phyloP scores from a whole-genome alignment of 2,113 vertebrate species.

The Conger conger region DNA sequence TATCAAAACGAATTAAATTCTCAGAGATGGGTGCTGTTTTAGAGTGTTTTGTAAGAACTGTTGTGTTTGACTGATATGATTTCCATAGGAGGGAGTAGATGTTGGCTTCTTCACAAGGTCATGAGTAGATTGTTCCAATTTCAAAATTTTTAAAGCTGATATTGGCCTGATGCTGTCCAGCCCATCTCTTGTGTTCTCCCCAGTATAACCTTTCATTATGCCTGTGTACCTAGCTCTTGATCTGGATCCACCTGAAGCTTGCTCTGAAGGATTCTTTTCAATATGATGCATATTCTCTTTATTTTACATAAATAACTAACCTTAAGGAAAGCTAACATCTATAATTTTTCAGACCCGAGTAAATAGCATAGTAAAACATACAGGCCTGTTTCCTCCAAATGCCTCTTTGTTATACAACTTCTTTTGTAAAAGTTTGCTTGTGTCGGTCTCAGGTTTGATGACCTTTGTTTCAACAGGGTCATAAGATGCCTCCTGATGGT shows the following conservation, averaged over 20 bases:
- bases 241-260: background rate
- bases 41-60: conserved; percentile 49
- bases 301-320: background rate
- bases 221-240: background rate
- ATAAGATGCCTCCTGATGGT: background rate
- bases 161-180: background rate
- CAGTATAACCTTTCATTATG: background rate
- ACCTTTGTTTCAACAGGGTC: background rate
- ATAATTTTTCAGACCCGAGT: background rate
- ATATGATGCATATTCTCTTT: background rate
- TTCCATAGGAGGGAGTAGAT: conserved; percentile 1
- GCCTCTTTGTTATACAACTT: background rate
- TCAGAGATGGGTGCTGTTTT: conserved; percentile 34
- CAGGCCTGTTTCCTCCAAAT: background rate
- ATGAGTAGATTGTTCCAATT: conserved; percentile 13
- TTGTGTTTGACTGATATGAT: conserved; percentile 53
- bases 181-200: background rate
- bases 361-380: background rate
- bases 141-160: conserved; percentile 3
- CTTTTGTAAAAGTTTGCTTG: background rate
- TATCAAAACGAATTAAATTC: conserved; percentile 66
- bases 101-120: conserved; percentile 14
- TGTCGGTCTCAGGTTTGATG: background rate
- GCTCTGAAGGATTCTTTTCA: background rate
- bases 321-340: background rate